Evolutionary conservation across 2,113 vertebrate genomes (phyloP), one percentile per base, ranked within the genome.

Genomic region (Alligator sinensis): DNA sequence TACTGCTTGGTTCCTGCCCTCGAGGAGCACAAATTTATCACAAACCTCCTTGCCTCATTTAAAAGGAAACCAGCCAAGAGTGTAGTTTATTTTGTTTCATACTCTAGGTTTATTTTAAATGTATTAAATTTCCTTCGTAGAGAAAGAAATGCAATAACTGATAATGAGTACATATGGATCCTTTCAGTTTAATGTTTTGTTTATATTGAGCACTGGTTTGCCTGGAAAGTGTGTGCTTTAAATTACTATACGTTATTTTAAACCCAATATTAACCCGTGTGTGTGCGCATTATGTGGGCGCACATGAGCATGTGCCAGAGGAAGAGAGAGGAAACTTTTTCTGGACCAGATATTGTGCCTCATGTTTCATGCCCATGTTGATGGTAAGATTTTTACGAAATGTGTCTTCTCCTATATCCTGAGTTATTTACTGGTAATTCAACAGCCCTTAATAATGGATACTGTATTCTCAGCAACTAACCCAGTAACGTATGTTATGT

Each of bases 171-270:
- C 95, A 97, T 96, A 95, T 96, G 97, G 97, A 97, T 95, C 96
- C 90, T 97, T 96, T 97, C 94, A 87, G 90, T 93, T 96, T 97
- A 98, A 97, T 96, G 94, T 80, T 97, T 97, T 97, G 96, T 97
- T 97, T 97, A 97, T 91, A 93, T 84, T 93, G 91, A 96, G 78
- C 84, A 88, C 76, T 95, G 77, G 79, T 93, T 98, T 95, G 96
- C 82, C 91, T 95, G 82, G 28, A 64, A 96, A 91, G 77, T 63
- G 90, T 92, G 64, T 92, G 95, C 93, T 97, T 97, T 97, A 95
- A 97, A 96, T 97, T 94, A 95, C 93, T 86, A 92, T 91, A 63
- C 75, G 80, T 94, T 90, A 82, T 89, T 94, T 90, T 89, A 80
- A 92, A 80, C 86, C 84, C 95, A 90, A 93, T 96, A 96, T 96